Base-by-base conservation (phyloP, 64 coral and sea anemone species). In the Porites lutea region DNA sequence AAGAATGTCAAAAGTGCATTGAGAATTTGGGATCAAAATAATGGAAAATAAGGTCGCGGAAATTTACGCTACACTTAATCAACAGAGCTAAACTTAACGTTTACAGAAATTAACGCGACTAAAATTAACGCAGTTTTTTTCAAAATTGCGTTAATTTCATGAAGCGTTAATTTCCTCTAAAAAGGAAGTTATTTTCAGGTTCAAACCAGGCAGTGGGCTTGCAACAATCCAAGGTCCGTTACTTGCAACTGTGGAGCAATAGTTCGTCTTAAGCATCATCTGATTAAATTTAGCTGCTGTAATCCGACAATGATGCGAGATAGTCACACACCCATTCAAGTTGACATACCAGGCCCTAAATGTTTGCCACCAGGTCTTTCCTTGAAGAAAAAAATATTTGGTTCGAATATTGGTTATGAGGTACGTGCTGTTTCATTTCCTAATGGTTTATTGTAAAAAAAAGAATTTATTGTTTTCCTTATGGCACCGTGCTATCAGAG, bases 181-280 rank as follows among this genome's bases (percentile, higher is more conserved):
- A 37, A 57, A 57, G 54, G 7, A 9, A 57, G 7, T 1, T 57
- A 1, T 57, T 55, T 57, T 57, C 5, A 79, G 76, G 76, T 79
- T 4, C 76, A 10, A 57, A 79, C 76, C 10, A 79, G 52, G 11
- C 76, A 79, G 27, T 79, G 76, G 76, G 49, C 50, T 58, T 79
- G 76, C 19, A 43, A 79, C 58, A 57, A 57, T 12, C 10, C 14
- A 16, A 16, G 0, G 27, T 54, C 7, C 22, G 12, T 79, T 58
- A 79, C 76, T 11, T 79, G 76, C 27, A 79, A 79, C 52, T 79
- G 76, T 59, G 76, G 76, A 57, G 76, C 58, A 22, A 57, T 79
- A 6, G 27, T 79, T 48, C 76, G 76, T 48, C 51, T 58, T 79
- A 50, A 79, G 19, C 52, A 79, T 52, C 48, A 79, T 58, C 18